Base-by-base conservation (phyloP, 2,113 vertebrate genomes). In the Gallinago paraguaiae region DNA sequence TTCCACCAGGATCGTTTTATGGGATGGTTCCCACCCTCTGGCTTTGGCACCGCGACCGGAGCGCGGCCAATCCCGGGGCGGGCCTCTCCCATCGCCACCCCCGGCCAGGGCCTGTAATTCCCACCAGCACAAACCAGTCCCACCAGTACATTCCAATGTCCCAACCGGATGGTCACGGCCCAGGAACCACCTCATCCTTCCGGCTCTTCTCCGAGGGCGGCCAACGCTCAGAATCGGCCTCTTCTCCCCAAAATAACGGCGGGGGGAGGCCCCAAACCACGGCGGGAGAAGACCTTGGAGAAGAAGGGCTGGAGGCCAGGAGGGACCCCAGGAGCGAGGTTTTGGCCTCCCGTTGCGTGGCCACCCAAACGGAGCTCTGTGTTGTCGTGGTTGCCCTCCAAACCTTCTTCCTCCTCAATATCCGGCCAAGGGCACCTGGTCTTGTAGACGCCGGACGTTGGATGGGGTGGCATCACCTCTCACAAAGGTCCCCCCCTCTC, bases 371-470 rank as follows among this genome's bases (percentile, higher is more conserved):
- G 2, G 43, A 86, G 43, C 19, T 50, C 17, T 16, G 10, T 3
- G 14, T 18, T 41, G 39, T 45, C 15, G 3, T 4, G 35, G 24
- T 11, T 18, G 16, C 43, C 19, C 67, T 2, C 8, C 14, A 45
- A n/a, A 24, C 39, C 33, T 53, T 43, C 1, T 13, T 24, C 16
- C 3, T 35, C 28, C 10, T 6, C 20, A 33, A 45, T 7, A 13
- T 3, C 41, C 22, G 4, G 17, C 12, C 10, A 3, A 53, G 24
- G 72, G 7, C 20, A 12, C 17, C 17, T 28, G 18, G 2, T 6
- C 50, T 37, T 11, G 31, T 5, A 8, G 35, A 25, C 1, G 0
- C 9, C 28, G 3, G 8, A 31, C 1, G 0, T 12, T 15, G 8
- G 8, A 7, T 7, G 18, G 43, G 33, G 43, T 59, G 57, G 65